A percentile compares a stretch with the other conserved stretches of the same genome.
These are phyloP conservation scores for Muntiacus reevesi DNA, from an alignment of 2,113 vertebrate species.

Conservation along the genomic window DNA sequence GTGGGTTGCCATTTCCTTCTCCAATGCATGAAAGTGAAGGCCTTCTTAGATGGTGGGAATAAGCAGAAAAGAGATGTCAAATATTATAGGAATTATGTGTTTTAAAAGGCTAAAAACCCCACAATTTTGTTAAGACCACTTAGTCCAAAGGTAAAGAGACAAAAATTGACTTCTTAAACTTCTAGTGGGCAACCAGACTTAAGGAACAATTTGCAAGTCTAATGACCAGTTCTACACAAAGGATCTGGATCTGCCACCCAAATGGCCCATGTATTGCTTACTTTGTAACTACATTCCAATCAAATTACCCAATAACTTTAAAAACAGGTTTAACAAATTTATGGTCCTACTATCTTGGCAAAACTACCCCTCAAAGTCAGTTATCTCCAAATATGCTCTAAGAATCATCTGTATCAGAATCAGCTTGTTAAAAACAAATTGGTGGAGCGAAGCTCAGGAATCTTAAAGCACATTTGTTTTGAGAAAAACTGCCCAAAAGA, in stretches of 20 bases:
- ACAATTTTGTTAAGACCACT: background rate
- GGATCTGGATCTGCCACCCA: background rate
- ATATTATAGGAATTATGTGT: background rate
- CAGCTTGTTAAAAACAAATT: background rate
- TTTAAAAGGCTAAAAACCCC: background rate
- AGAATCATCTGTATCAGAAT: background rate
- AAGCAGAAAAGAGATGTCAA: background rate
- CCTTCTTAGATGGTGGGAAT: background rate
- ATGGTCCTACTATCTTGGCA: background rate
- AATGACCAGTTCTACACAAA: background rate
- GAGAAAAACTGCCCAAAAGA: background rate
- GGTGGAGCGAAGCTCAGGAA: background rate
- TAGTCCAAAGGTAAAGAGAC: background rate
- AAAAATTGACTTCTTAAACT: background rate
- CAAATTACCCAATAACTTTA: constrained; percentile 12
- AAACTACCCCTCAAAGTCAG: background rate
- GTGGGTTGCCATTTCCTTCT: too few relatives aligned
- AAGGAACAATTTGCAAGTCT: constrained; percentile 1
- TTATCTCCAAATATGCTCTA: background rate
- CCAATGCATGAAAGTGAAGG: too few relatives aligned
- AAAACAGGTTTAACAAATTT: background rate
- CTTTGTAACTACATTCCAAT: background rate
- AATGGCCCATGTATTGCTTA: background rate
- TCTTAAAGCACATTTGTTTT: background rate
- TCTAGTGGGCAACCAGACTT: background rate